phyloP scores from a whole-genome alignment of 2,888 invertebrate genomes.

The Ligdia adustata region DNA sequence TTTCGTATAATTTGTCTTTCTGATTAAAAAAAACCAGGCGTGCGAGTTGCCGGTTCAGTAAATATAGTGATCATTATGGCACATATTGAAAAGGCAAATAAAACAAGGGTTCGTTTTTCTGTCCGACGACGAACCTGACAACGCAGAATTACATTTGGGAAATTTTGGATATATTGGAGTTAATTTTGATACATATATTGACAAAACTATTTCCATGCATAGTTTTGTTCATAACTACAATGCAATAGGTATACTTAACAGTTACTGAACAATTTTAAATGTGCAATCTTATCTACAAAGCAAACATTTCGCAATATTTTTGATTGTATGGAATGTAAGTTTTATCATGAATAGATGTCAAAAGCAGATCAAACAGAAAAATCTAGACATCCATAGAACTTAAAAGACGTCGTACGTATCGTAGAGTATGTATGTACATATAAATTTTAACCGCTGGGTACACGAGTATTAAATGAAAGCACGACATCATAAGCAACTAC shows the following conservation, averaged over 20 bases:
- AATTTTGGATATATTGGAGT: no score
- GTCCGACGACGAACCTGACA: not conserved
- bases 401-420: not conserved
- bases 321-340: constrained; percentile 21
- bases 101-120: not conserved
- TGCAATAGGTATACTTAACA: no score
- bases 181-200: no score
- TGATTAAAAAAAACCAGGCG: constrained; percentile 1
- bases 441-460: no score
- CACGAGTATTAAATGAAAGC: no score
- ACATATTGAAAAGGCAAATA: constrained; percentile 8
- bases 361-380: constrained; percentile 16
- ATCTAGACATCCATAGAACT: constrained; percentile 28
- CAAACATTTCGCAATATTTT: constrained; percentile 22
- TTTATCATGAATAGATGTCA: constrained; percentile 16
- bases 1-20: no score
- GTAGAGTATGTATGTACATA: not conserved
- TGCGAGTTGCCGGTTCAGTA: constrained; percentile 1
- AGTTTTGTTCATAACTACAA: no score
- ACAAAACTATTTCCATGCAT: no score
- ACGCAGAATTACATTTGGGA: no score
- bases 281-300: constrained; percentile 12
- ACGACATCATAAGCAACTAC: no score
- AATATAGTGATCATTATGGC: constrained; percentile 18
- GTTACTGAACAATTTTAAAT: not conserved